Percentiles rank a stretch among this genome's conserved stretches.
Conservation (phyloP, 2,113 vertebrate species). For the Bungarus multicinctus region DNA sequence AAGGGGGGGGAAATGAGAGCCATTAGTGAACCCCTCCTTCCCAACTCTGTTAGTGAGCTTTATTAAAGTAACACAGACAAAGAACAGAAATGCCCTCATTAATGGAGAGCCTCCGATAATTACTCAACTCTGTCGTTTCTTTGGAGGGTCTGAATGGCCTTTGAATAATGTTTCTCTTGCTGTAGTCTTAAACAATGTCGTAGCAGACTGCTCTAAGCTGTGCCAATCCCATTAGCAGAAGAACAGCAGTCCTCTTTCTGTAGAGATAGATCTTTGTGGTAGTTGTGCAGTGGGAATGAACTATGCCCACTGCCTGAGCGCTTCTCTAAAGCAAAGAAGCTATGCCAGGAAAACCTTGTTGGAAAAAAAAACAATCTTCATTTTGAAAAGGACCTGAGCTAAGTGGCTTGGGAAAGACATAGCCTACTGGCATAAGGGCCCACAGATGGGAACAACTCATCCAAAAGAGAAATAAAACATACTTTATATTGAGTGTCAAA, state of each 20-base stretch:
- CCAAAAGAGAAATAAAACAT: neutral
- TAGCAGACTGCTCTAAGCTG: slow-evolving; percentile 72
- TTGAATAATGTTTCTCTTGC: slow-evolving; percentile 86
- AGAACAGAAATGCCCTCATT: slow-evolving; percentile 76
- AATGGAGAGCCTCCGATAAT: slow-evolving; percentile 80
- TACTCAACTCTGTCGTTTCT: slow-evolving; percentile 76
- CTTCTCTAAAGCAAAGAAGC: neutral
- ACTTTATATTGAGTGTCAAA: neutral
- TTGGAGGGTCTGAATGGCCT: slow-evolving; percentile 74
- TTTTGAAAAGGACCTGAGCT: neutral
- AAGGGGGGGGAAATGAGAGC: slow-evolving; percentile 69
- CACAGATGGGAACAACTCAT: neutral
- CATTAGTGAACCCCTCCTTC: slow-evolving; percentile 72
- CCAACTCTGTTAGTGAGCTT: slow-evolving; percentile 77
- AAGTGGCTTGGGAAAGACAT: neutral
- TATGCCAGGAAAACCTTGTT: neutral
- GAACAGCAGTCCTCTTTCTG: slow-evolving; percentile 66
- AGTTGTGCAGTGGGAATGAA: slow-evolving; percentile 21
- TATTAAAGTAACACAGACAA: slow-evolving; percentile 83
- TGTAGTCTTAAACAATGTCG: slow-evolving; percentile 74
- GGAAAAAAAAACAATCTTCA: neutral
- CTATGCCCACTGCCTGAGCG: slow-evolving; percentile 22
- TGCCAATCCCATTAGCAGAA: slow-evolving; percentile 81
- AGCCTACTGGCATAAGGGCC: neutral
- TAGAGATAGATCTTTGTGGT: slow-evolving; percentile 29